phyloP scores from a whole-genome alignment of 1,140 invertebrate species.

The Aphelenchoides avenae region DNA sequence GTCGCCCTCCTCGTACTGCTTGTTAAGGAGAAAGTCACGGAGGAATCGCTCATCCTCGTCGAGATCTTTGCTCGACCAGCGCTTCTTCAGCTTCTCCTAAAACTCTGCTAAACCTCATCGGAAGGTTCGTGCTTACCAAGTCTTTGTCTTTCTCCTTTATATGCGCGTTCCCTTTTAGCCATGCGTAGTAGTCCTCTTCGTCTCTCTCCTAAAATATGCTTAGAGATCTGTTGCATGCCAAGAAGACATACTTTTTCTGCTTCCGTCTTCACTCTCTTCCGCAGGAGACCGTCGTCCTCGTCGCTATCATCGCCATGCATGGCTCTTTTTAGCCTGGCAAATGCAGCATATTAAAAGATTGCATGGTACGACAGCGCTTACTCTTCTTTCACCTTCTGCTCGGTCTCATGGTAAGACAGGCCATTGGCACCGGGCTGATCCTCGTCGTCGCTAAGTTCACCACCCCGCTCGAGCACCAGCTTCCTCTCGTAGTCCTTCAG shows the following conservation, averaged over 20 bases:
- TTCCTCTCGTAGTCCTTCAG: conserved; percentile 77
- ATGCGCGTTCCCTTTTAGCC: conserved; percentile 74
- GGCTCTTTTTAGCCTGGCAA: conserved; percentile 55
- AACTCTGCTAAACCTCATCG: conserved; percentile 6
- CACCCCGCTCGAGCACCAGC: conserved; percentile 70
- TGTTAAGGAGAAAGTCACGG: conserved; percentile 84
- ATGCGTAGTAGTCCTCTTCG: conserved; percentile 73
- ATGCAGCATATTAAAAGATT: conserved; percentile 1
- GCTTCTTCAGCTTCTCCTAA: conserved; percentile 71
- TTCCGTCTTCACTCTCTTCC: conserved; percentile 67
- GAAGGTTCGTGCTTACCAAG: conserved; percentile 7
- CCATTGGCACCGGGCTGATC: neutral
- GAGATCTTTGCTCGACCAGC: conserved; percentile 71
- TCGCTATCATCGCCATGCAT: conserved; percentile 61
- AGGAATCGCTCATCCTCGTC: conserved; percentile 80
- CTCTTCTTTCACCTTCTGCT: conserved; percentile 69
- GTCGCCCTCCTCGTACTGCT: conserved; percentile 69
- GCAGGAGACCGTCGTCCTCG: conserved; percentile 63
- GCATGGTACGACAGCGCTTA: conserved; percentile 46
- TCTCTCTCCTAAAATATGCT: conserved; percentile 63
- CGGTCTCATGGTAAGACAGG: conserved; percentile 69
- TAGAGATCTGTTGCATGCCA: neutral
- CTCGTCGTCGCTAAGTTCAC: conserved; percentile 59
- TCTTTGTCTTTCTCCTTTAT: conserved; percentile 60
- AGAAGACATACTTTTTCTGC: conserved; percentile 63